These are phyloP conservation scores for Fistularia commersonii DNA, from an alignment of 2,797 vertebrate genomes.

Conservation along the genomic window DNA sequence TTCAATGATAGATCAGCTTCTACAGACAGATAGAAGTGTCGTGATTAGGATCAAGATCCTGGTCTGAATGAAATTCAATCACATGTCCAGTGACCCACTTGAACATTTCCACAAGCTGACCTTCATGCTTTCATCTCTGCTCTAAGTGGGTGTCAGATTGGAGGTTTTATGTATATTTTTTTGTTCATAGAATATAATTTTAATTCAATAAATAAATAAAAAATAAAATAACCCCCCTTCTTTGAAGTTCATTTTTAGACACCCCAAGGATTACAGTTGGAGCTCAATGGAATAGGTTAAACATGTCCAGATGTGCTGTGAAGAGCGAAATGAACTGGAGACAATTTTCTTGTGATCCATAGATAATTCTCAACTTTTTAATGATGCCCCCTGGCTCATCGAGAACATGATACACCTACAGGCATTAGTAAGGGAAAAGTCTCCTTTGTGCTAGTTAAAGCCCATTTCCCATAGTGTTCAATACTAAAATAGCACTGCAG, in stretches of 20 bases:
- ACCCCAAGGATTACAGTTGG: conserved; percentile 42
- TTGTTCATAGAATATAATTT: conserved; percentile 15
- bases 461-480: conserved; percentile 48
- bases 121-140: no score
- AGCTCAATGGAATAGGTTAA: conserved; percentile 58
- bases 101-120: no score
- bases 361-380: conserved; percentile 64
- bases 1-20: no score
- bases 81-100: no score
- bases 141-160: conserved; percentile 27
- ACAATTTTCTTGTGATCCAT: conserved; percentile 51
- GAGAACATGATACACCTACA: conserved; percentile 53
- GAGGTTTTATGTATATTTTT: conserved; percentile 23
- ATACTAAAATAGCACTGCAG: conserved; percentile 38
- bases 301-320: conserved; percentile 58
- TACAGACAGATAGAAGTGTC: no score
- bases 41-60: no score
- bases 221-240: conserved; percentile 14
- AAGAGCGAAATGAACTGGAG: conserved; percentile 50
- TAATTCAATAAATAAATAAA: background rate
- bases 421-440: conserved; percentile 48
- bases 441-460: conserved; percentile 51
- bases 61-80: no score
- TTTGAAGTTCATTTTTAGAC: conserved; percentile 63
- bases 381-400: conserved; percentile 61